phyloP scores from a whole-genome alignment of 2,113 vertebrate species.

The Anser cygnoides region DNA sequence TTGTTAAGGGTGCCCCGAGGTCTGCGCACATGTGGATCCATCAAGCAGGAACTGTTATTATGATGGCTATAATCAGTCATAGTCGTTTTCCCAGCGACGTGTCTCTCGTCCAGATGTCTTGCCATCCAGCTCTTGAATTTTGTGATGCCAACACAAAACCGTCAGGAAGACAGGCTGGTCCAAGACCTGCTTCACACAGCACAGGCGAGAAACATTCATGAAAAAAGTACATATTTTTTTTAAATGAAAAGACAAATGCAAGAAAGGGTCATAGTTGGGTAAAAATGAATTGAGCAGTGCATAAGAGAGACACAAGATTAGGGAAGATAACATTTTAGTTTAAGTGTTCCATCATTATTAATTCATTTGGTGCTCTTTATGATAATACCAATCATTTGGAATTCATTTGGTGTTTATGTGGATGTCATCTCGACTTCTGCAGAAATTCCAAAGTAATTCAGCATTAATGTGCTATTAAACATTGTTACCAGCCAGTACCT shows the following conservation, averaged over 20 bases:
- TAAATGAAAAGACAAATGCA: constrained; percentile 39
- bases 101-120: constrained; percentile 44
- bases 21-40: constrained; percentile 51
- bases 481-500: constrained; percentile 69
- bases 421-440: constrained; percentile 61
- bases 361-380: constrained; percentile 77
- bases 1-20: constrained; percentile 36
- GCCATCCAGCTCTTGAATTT: neutral
- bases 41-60: constrained; percentile 26
- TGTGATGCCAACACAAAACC: neutral
- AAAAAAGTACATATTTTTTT: neutral
- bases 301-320: constrained; percentile 60
- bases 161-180: neutral
- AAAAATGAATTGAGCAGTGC: constrained; percentile 50
- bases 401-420: constrained; percentile 76
- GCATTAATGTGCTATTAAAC: constrained; percentile 77
- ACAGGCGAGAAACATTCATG: neutral
- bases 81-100: constrained; percentile 23
- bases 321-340: constrained; percentile 58
- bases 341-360: constrained; percentile 75
- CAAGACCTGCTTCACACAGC: neutral
- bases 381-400: constrained; percentile 74
- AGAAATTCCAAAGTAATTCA: constrained; percentile 71
- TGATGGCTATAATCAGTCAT: constrained; percentile 48
- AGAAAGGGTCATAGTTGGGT: constrained; percentile 40